Conservation (phyloP, 2,113 vertebrate species). For the Aegotheles bennettii region DNA sequence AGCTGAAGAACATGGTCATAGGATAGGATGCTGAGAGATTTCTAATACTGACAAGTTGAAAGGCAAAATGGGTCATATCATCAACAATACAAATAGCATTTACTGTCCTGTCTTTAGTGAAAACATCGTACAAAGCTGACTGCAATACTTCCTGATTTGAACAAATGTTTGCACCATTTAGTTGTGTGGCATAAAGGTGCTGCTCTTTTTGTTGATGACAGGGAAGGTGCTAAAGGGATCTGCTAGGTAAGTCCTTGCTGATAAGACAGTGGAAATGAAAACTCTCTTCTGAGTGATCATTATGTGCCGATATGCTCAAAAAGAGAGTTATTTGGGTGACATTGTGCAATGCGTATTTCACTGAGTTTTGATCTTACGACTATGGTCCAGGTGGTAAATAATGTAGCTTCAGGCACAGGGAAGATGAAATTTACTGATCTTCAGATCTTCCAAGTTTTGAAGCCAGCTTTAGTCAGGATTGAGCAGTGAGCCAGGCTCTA, state of each 20-base stretch:
- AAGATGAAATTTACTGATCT: neutral
- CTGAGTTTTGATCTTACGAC: neutral
- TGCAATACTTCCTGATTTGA: neutral
- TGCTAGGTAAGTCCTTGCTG: neutral
- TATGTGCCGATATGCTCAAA: neutral
- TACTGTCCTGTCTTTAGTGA: neutral
- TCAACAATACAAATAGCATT: neutral
- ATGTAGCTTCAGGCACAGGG: neutral
- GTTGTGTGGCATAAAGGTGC: neutral
- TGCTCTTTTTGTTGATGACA: neutral
- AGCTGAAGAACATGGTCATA: neutral
- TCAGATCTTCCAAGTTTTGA: neutral
- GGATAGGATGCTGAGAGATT: neutral
- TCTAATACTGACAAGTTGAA: neutral
- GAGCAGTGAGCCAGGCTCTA: neutral
- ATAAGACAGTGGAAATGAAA: neutral
- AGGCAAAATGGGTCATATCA: neutral
- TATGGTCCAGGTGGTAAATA: neutral
- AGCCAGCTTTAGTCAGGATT: neutral
- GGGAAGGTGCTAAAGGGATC: neutral
- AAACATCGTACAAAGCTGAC: neutral
- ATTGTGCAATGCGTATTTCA: neutral
- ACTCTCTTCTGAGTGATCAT: neutral
- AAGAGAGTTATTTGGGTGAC: rapidly evolving
- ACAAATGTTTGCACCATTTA: neutral